These are phyloP conservation scores for Turdus rufiventris DNA, from an alignment of 2,113 vertebrate genomes.

Conservation along the genomic window DNA sequence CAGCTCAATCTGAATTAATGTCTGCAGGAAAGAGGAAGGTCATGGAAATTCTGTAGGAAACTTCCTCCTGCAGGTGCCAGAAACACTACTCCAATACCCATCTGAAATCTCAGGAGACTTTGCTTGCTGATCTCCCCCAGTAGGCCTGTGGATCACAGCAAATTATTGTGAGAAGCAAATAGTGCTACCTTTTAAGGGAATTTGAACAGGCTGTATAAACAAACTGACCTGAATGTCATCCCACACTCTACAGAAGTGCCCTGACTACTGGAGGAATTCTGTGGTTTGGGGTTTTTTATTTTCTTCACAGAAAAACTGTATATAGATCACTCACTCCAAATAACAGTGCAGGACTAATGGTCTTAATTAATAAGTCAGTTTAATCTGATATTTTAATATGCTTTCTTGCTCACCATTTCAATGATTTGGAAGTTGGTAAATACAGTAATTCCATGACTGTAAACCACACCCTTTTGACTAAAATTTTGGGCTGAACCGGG, in stretches of 20 bases:
- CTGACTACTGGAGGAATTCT: not conserved
- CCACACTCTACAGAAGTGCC: not conserved
- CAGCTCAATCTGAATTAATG: not conserved
- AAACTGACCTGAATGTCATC: not conserved
- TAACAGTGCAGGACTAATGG: not conserved
- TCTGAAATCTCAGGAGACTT: not conserved
- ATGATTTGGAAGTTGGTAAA: not conserved
- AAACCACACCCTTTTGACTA: no score
- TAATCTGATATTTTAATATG: not conserved
- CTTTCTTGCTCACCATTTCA: not conserved
- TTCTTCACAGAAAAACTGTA: not conserved
- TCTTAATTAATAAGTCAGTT: not conserved
- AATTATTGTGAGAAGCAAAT: accelerated
- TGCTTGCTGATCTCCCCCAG: not conserved
- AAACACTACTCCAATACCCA: not conserved
- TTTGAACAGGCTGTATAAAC: not conserved
- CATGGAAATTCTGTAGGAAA: not conserved
- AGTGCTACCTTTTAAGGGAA: not conserved
- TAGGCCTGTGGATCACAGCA: not conserved
- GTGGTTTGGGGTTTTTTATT: not conserved
- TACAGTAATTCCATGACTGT: no score
- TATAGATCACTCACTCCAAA: not conserved
- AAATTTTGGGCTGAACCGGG: no score
- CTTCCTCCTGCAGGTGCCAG: not conserved
- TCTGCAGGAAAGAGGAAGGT: not conserved